Percentiles rank a stretch among this genome's conserved stretches.
These are phyloP conservation scores for Odontophorus gujanensis DNA, from an alignment of 2,113 vertebrate genomes.

Conservation along the genomic window DNA sequence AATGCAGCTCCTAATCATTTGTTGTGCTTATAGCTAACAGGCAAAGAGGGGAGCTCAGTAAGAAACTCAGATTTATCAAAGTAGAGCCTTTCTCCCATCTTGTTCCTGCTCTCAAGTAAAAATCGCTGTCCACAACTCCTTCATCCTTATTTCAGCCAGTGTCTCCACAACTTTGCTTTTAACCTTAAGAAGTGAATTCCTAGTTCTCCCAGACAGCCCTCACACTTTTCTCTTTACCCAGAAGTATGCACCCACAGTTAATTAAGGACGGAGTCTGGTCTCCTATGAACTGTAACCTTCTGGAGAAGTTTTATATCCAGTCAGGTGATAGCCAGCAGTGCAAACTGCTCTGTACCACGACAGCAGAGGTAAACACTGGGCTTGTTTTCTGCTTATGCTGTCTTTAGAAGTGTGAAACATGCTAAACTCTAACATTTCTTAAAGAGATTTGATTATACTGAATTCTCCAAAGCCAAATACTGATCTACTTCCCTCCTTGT, in stretches of 20 bases:
- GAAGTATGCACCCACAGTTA: rapidly evolving
- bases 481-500: neutral
- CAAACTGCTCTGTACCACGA: neutral
- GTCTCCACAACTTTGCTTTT: neutral
- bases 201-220: neutral
- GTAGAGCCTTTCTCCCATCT: neutral
- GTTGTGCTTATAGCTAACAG: neutral
- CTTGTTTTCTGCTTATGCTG: neutral
- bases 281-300: rapidly evolving
- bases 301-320: neutral
- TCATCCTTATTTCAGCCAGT: neutral
- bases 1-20: neutral
- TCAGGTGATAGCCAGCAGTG: neutral
- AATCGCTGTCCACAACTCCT: neutral
- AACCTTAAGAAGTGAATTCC: neutral
- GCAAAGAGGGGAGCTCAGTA: neutral
- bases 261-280: too few species aligned
- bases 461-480: neutral
- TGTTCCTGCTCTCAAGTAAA: neutral
- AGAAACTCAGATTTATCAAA: rapidly evolving
- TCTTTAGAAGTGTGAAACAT: neutral
- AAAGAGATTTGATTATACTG: rapidly evolving
- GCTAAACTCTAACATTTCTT: neutral
- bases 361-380: neutral
- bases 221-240: neutral